Evolutionary conservation across 2,888 invertebrate species (phyloP).

Genomic region (Hydropsyche betteni): DNA sequence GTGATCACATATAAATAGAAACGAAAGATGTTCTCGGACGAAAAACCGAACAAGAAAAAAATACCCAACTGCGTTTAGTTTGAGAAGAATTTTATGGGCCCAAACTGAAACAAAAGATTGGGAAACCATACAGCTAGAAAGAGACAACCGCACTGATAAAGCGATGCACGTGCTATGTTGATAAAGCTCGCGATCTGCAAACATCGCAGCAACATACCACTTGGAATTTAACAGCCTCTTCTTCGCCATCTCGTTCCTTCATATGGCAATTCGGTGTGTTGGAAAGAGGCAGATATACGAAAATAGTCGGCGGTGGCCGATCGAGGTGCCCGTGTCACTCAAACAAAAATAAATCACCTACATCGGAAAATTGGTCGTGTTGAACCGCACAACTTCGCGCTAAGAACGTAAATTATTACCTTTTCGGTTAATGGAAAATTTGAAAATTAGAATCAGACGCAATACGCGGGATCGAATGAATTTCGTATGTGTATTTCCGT

Average conservation of each 20-base stretch:
- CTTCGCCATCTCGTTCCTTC: not conserved
- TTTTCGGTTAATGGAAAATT: slow-evolving; percentile 14
- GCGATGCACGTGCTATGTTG: slow-evolving; percentile 17
- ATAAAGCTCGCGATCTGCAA: not conserved
- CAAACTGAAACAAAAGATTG: not conserved
- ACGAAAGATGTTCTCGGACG: slow-evolving; percentile 15
- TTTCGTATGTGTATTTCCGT: no score
- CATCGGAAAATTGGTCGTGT: slow-evolving; percentile 32
- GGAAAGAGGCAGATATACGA: not conserved
- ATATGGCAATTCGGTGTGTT: not conserved
- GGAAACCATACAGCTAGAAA: not conserved
- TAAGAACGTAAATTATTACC: slow-evolving; percentile 21
- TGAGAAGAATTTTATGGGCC: slow-evolving; percentile 1
- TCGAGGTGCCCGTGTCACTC: slow-evolving; percentile 25
- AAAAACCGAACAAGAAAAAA: slow-evolving; percentile 1
- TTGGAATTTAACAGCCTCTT: not conserved
- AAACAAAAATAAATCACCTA: slow-evolving; percentile 33
- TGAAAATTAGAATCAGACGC: not conserved
- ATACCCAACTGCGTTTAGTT: not conserved
- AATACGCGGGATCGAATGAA: no score
- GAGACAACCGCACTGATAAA: slow-evolving; percentile 12
- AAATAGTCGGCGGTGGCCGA: not conserved
- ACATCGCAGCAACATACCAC: not conserved
- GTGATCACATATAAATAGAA: slow-evolving; percentile 16
- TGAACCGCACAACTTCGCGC: slow-evolving; percentile 20